phyloP scores from a whole-genome alignment of 2,113 vertebrate species.

The Ciconia stormi region DNA sequence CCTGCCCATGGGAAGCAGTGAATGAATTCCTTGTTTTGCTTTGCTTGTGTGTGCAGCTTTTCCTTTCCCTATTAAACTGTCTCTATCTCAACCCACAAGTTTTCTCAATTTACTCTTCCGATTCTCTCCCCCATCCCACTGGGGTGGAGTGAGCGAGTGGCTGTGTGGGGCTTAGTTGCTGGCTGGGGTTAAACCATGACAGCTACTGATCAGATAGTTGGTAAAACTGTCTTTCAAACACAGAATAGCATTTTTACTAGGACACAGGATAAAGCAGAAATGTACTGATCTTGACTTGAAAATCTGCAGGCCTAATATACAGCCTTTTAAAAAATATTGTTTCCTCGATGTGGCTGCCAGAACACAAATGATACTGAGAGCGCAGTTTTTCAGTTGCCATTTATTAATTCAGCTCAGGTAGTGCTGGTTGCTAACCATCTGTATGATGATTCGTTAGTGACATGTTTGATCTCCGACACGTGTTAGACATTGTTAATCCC shows the following conservation, averaged over 20 bases:
- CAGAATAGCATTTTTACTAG: neutral
- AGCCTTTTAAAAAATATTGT: neutral
- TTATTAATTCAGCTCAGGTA: neutral
- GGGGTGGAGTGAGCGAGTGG: too few relatives aligned
- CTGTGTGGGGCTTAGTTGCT: too few relatives aligned
- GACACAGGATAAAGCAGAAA: neutral
- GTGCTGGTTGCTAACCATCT: neutral
- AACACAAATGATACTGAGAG: neutral
- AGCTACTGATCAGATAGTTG: neutral
- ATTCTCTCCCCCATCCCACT: too few relatives aligned
- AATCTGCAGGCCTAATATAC: neutral
- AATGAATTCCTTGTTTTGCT: too few relatives aligned
- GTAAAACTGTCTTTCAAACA: neutral
- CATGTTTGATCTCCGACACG: neutral
- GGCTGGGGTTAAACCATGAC: too few relatives aligned
- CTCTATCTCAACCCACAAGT: too few relatives aligned
- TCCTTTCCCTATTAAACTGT: too few relatives aligned
- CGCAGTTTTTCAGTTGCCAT: neutral
- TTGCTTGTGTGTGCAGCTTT: too few relatives aligned
- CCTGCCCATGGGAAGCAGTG: too few relatives aligned
- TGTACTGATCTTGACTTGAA: neutral
- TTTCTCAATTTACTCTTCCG: too few relatives aligned
- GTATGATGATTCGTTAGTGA: neutral
- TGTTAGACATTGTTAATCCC: neutral
- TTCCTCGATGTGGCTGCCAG: neutral